phyloP scores from a whole-genome alignment of 2,797 vertebrate genomes.

The Amblyraja radiata region DNA sequence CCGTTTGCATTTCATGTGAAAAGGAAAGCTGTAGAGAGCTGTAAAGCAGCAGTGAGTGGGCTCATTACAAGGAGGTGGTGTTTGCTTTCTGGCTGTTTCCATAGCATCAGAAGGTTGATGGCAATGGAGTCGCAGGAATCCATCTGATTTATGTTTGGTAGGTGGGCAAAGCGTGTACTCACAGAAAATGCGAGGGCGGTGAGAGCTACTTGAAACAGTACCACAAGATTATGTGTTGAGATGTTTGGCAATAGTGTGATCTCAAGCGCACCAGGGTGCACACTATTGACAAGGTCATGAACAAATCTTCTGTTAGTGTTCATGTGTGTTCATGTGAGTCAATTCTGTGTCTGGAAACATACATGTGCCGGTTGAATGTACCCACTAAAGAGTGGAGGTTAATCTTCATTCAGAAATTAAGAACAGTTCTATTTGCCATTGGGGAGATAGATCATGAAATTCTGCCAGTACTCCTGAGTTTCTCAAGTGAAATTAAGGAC shows the following conservation, averaged over 20 bases:
- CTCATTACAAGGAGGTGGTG: constrained; percentile 31
- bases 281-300: constrained; percentile 1
- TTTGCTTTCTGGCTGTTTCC: constrained; percentile 32
- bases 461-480: neutral
- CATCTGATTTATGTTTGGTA: constrained; percentile 34
- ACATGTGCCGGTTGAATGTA: neutral
- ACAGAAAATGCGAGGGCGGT: constrained; percentile 26
- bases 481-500: neutral
- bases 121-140: constrained; percentile 18
- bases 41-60: constrained; percentile 12
- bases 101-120: constrained; percentile 29
- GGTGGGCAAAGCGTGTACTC: constrained; percentile 27
- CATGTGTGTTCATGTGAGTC: neutral
- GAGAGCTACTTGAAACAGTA: constrained; percentile 18
- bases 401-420: constrained; percentile 19
- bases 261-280: neutral
- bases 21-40: constrained; percentile 18
- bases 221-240: constrained; percentile 21
- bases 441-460: neutral
- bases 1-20: constrained; percentile 5
- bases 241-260: constrained; percentile 27
- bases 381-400: neutral
- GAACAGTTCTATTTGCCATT: neutral
- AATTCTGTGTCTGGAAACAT: constrained; percentile 11
- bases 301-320: neutral